A percentile compares a stretch with the other conserved stretches of the same genome.
Evolutionary conservation across 2,888 invertebrate genomes (phyloP).

Genomic region (Campoletis raptor): DNA sequence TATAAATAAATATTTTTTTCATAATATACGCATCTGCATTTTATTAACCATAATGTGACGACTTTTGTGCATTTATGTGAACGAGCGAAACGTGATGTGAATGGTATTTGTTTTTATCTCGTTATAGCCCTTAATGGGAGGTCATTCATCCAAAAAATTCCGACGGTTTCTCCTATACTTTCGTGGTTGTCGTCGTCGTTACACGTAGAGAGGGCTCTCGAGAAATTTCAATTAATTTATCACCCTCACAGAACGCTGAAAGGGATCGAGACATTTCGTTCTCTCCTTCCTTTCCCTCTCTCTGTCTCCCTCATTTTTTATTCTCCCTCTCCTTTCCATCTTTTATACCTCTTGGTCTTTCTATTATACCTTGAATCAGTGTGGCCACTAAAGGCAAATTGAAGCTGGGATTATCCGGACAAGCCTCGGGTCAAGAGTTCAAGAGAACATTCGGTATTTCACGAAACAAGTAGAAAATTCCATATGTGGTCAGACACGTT

Average conservation of each 20-base stretch:
- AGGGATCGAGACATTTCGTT: slow-evolving; percentile 13
- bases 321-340: slow-evolving; percentile 7
- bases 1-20: not conserved
- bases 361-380: slow-evolving; percentile 41
- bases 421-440: slow-evolving; percentile 7
- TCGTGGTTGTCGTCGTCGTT: slow-evolving; percentile 23
- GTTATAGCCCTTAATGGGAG: slow-evolving; percentile 22
- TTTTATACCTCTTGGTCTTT: slow-evolving; percentile 21
- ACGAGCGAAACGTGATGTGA: slow-evolving; percentile 3
- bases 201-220: slow-evolving; percentile 41
- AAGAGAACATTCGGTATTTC: slow-evolving; percentile 16
- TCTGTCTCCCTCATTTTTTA: not conserved
- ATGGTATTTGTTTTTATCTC: slow-evolving; percentile 1
- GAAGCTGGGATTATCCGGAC: slow-evolving; percentile 30
- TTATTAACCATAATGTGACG: not conserved
- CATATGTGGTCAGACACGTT: slow-evolving; percentile 42
- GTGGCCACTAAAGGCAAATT: slow-evolving; percentile 32
- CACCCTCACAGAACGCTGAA: slow-evolving; percentile 27
- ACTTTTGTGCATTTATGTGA: slow-evolving; percentile 9
- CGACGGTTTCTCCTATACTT: not conserved
- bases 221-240: slow-evolving; percentile 54
- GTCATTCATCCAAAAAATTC: slow-evolving; percentile 34
- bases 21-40: not conserved
- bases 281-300: not conserved
- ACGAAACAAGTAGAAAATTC: slow-evolving; percentile 50